Evolutionary conservation across 2,888 invertebrate genomes (phyloP).

Genomic region (Heliconius aoede): DNA sequence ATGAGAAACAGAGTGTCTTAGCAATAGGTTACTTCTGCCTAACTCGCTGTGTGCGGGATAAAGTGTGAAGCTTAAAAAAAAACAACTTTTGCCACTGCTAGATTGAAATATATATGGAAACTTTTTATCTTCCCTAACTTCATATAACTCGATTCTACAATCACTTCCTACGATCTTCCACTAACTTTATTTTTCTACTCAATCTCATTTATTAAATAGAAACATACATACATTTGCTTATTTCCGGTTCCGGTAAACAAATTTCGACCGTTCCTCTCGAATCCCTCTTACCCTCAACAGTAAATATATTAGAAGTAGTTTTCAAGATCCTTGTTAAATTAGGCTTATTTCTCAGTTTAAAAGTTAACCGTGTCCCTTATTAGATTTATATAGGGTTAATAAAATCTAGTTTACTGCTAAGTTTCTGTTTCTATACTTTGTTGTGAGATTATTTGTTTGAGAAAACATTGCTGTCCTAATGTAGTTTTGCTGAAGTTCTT

Average conservation of each 20-base stretch:
- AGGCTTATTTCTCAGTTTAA: slow-evolving; percentile 55
- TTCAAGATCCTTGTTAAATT: slow-evolving; percentile 41
- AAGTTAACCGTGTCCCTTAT: slow-evolving; percentile 48
- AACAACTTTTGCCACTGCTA: background rate
- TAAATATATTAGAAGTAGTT: slow-evolving; percentile 47
- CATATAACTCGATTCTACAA: background rate
- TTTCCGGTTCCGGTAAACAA: slow-evolving; percentile 26
- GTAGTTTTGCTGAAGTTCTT: slow-evolving; percentile 35
- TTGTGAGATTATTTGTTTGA: slow-evolving; percentile 36
- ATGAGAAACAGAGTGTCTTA: background rate
- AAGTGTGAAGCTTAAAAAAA: background rate
- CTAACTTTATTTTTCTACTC: slow-evolving; percentile 5
- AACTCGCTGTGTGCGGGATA: background rate
- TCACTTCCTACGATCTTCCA: background rate
- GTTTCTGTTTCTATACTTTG: slow-evolving; percentile 19
- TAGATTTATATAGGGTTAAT: slow-evolving; percentile 46
- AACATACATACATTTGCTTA: background rate
- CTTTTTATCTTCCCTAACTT: background rate
- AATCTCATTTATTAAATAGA: background rate
- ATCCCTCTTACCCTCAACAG: slow-evolving; percentile 35
- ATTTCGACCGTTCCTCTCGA: slow-evolving; percentile 24
- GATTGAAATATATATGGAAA: background rate
- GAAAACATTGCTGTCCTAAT: slow-evolving; percentile 38
- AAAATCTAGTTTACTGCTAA: slow-evolving; percentile 46
- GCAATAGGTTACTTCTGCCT: background rate